These are phyloP conservation scores for Amiota mariae DNA, from an alignment of 2,888 invertebrate species.

Conservation along the genomic window DNA sequence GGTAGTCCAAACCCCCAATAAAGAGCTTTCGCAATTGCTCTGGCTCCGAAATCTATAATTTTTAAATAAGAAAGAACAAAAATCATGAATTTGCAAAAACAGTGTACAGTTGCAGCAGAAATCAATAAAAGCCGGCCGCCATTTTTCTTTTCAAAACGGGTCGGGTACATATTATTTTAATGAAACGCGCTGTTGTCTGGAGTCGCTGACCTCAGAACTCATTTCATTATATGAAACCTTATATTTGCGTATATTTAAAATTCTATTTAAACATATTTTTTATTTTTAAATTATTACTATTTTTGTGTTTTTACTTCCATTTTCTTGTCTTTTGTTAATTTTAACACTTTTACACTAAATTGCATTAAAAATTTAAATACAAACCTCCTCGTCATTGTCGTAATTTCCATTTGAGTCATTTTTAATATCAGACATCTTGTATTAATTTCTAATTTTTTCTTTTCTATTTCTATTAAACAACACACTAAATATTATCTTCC, in stretches of 20 bases:
- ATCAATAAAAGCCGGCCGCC: constrained; percentile 51
- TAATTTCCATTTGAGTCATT: constrained; percentile 64
- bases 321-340: background rate
- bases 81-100: constrained; percentile 20
- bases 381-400: constrained; percentile 66
- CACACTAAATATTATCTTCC: background rate
- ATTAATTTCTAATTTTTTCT: constrained; percentile 27
- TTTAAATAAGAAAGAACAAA: background rate
- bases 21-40: constrained; percentile 93
- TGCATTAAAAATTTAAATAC: constrained; percentile 23
- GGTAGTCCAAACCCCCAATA: constrained; percentile 95
- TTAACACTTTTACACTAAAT: background rate
- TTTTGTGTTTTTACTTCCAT: background rate
- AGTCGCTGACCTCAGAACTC: constrained; percentile 21
- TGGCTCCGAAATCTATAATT: constrained; percentile 68
- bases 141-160: constrained; percentile 50
- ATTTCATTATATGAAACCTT: background rate
- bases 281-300: background rate
- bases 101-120: constrained; percentile 28
- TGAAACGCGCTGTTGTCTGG: background rate
- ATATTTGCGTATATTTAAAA: background rate
- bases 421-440: constrained; percentile 56
- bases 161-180: background rate
- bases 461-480: background rate
- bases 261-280: background rate